Conservation (phyloP, 2,113 vertebrate species). For the Sorex araneus region DNA sequence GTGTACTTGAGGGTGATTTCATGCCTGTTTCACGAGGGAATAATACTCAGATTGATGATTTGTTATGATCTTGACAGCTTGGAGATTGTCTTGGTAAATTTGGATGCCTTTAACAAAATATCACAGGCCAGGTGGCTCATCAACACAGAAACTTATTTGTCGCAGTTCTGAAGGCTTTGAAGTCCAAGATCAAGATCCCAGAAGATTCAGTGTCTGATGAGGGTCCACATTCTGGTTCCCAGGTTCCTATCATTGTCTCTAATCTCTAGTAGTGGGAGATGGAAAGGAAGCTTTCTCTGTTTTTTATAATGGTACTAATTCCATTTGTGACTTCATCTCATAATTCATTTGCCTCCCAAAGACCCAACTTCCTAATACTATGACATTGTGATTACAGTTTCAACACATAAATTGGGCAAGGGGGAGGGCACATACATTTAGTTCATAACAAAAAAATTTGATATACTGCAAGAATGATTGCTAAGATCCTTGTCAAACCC, state of each 20-base stretch:
- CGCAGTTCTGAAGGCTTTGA: neutral
- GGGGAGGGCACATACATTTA: neutral
- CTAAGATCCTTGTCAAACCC: neutral
- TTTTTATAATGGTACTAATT: neutral
- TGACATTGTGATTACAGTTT: neutral
- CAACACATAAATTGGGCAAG: neutral
- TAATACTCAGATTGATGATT: neutral
- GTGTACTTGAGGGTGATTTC: neutral
- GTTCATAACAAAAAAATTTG: constrained; percentile 14
- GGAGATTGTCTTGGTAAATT: neutral
- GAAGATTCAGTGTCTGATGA: neutral
- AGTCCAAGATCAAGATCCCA: neutral
- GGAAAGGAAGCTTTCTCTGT: neutral
- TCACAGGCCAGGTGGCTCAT: neutral
- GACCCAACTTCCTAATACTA: neutral
- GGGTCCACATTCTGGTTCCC: neutral
- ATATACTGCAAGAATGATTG: constrained; percentile 1
- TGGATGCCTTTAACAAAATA: constrained; percentile 29
- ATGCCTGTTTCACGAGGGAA: neutral
- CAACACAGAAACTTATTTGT: neutral
- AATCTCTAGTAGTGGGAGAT: neutral
- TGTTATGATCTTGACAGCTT: neutral
- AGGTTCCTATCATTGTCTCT: neutral
- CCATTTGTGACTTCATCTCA: neutral
- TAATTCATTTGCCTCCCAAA: constrained; percentile 13